Percentiles rank a stretch among this genome's conserved stretches.
Evolutionary conservation across 2,797 vertebrate species (phyloP).

Genomic region (Thaleichthys pacificus): DNA sequence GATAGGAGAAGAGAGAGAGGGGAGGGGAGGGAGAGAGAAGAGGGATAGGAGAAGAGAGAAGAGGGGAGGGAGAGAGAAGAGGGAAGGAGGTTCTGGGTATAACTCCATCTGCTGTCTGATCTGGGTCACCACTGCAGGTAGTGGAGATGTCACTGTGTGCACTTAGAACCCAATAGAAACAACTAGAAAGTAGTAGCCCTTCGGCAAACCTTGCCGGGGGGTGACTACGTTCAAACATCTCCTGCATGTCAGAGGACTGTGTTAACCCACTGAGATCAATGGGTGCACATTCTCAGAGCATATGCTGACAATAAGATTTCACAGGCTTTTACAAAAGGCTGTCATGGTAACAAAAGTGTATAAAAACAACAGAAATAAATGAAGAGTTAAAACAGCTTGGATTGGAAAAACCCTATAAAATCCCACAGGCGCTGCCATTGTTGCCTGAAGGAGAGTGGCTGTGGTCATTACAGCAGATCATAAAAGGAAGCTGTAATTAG

Average conservation of each 20-base stretch:
- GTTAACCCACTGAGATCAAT: no score
- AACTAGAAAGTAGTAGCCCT: no score
- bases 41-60: not conserved
- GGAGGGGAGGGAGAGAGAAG: no score
- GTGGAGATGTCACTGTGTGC: no score
- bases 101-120: conserved; percentile 26
- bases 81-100: not conserved
- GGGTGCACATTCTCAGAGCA: no score
- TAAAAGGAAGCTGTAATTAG: conserved; percentile 52
- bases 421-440: conserved; percentile 26
- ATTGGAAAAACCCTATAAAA: not conserved
- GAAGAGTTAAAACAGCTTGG: conserved; percentile 1
- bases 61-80: not conserved
- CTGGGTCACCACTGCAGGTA: conserved; percentile 20
- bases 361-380: conserved; percentile 42
- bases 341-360: conserved; percentile 49
- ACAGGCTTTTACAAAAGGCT: conserved; percentile 27
- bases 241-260: no score
- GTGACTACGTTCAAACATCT: not conserved
- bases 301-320: conserved; percentile 7
- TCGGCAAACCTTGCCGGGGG: no score
- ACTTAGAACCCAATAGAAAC: no score
- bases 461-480: conserved; percentile 28
- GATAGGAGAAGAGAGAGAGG: no score
- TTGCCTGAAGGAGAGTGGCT: conserved; percentile 31